Evolutionary conservation across 2,113 vertebrate genomes (phyloP), one percentile per base, ranked within the genome.

Genomic region (Empidonax alnorum): DNA sequence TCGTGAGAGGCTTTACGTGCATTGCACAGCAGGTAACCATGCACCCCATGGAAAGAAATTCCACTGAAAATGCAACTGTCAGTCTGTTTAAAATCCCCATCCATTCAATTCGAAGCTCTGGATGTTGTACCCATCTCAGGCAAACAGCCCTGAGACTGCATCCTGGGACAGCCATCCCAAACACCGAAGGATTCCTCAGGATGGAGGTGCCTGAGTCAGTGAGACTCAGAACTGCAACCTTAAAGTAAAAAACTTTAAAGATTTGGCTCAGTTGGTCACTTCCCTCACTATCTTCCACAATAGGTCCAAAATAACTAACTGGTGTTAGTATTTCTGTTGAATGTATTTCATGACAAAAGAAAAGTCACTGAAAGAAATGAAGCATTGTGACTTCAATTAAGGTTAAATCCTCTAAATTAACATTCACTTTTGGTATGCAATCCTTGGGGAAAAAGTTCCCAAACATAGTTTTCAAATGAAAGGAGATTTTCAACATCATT

Each of bases 11-110:
- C 31, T 41, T 8, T 22, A 22, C 25, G 21, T 7, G 42, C 50
- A 24, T 2, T 9, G 69, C 73, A n/a, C 65, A 89, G 74, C 42
- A 42, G n/a, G 35, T 10, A 6, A 24, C 58, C 39, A 12, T 13
- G 53, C 35, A 42, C 42, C n/a, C 41, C 11, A 0, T 11, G 42
- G 33, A 35, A 47, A 44, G 23, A 2, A n/a, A 3, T 24, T 4
- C n/a, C 4, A 1, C 0, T 28, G 55, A 5, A 89, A 85, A 71
- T 4, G 17, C 2, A 1, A 25, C 8, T 39, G 8, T 2, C 49
- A 59, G 44, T 1, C 39, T 27, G 25, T 1, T 41, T 23, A 7
- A 50, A 88, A 56, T 7, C 16, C 50, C 52, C 35, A 28, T 7
- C 6, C 4, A 4, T 21, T 39, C 30, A 17, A 27, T 46, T 5